phyloP scores from a whole-genome alignment of 1,140 invertebrate species.

The Zaprionus gabonicus region DNA sequence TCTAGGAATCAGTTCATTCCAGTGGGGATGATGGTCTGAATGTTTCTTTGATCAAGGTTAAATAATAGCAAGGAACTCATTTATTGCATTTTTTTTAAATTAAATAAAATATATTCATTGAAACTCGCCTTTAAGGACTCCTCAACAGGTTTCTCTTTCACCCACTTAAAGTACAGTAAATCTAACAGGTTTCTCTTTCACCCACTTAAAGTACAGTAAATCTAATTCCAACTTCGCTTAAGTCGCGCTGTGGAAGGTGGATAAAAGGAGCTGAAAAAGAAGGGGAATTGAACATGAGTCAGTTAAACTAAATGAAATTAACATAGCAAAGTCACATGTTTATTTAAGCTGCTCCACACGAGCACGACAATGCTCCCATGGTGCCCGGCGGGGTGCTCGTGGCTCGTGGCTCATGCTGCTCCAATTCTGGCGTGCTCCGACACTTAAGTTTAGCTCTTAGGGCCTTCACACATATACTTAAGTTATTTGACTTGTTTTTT shows the following conservation, averaged over 20 bases:
- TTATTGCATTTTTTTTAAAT: too few species aligned
- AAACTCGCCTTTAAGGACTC: neutral
- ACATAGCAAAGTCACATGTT: conserved; percentile 35
- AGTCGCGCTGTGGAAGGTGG: neutral
- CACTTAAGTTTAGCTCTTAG: conserved; percentile 58
- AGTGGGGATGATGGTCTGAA: too few species aligned
- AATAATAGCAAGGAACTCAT: too few species aligned
- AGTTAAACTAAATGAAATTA: conserved; percentile 43
- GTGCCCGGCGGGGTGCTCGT: neutral
- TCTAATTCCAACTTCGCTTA: neutral
- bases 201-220: neutral
- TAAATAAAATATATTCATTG: neutral
- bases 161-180: neutral
- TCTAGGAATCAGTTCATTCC: too few species aligned
- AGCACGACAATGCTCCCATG: conserved; percentile 31
- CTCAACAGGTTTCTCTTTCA: neutral
- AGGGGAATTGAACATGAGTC: neutral
- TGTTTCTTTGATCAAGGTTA: neutral
- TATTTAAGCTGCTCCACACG: conserved; percentile 29
- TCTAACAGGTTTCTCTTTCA: neutral
- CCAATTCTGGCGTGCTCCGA: conserved; percentile 22
- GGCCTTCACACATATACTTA: conserved; percentile 72
- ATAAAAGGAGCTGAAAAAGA: neutral
- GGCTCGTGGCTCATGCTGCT: neutral
- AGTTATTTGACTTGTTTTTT: conserved; percentile 71